phyloP scores from a whole-genome alignment of 2,888 invertebrate genomes.

The Scrobipalpa costella region DNA sequence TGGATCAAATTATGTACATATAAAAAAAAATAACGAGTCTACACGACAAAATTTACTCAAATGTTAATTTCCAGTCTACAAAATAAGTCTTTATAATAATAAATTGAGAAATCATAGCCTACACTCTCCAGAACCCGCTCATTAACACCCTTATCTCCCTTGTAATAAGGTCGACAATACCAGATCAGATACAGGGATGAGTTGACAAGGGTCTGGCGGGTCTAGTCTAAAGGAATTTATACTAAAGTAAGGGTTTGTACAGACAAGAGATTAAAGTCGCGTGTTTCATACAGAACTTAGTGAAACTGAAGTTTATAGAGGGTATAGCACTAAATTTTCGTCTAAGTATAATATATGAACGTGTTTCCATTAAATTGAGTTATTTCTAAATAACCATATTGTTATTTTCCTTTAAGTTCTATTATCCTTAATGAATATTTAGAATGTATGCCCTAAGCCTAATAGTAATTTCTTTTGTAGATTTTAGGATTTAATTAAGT shows the following conservation, averaged over 20 bases:
- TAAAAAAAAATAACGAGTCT: background rate
- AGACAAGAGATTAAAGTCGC: conserved; percentile 11
- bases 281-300: background rate
- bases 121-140: background rate
- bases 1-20: too few relatives aligned
- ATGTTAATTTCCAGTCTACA: background rate
- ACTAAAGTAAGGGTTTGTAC: background rate
- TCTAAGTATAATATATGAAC: too few relatives aligned
- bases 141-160: background rate
- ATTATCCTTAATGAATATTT: background rate
- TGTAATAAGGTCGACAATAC: background rate
- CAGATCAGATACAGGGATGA: background rate
- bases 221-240: background rate
- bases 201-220: background rate
- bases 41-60: background rate
- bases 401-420: too few relatives aligned
- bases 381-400: too few relatives aligned
- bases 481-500: background rate
- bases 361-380: too few relatives aligned
- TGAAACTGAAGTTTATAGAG: too few relatives aligned
- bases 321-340: too few relatives aligned
- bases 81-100: background rate
- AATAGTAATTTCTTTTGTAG: background rate
- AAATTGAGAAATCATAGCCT: background rate
- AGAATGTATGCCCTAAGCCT: background rate